Percentiles rank a stretch among this genome's conserved stretches.
phyloP scores from a whole-genome alignment of 1,140 invertebrate genomes.

The Dermatophagoides farinae region DNA sequence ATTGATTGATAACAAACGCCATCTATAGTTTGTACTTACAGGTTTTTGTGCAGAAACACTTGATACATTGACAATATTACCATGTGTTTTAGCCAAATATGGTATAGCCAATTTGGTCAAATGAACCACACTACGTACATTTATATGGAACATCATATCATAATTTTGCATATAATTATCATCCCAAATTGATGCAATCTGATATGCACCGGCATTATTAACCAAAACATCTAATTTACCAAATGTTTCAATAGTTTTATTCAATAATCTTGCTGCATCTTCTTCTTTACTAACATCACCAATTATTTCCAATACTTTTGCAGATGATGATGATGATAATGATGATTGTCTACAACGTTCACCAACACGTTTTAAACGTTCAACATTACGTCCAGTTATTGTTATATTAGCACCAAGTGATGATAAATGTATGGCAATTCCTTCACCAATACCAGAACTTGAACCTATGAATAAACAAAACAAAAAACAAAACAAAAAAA shows the following conservation, averaged over 20 bases:
- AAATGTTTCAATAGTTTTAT: conserved; percentile 50
- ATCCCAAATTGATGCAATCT: not conserved
- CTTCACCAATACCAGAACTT: conserved; percentile 61
- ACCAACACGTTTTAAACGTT: conserved; percentile 38
- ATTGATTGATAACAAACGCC: not conserved
- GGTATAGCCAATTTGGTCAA: conserved; percentile 60
- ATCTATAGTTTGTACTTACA: conserved; percentile 21
- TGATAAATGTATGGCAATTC: conserved; percentile 50
- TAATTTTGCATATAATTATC: not conserved
- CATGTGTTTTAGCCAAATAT: conserved; percentile 53
- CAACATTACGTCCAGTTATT: conserved; percentile 49
- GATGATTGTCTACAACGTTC: conserved; percentile 34
- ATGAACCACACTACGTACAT: conserved; percentile 1
- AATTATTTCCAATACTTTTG: conserved; percentile 27
- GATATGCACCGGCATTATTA: conserved; percentile 24
- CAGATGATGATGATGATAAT: not conserved
- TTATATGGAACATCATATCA: conserved; percentile 4
- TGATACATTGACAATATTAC: conserved; percentile 70
- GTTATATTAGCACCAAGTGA: conserved; percentile 43
- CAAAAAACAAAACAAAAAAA: not conserved
- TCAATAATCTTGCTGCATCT: conserved; percentile 53
- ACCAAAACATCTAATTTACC: conserved; percentile 79
- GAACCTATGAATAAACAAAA: conserved; percentile 26
- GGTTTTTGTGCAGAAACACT: conserved; percentile 60
- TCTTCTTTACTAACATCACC: conserved; percentile 65